A percentile compares a stretch with the other conserved stretches of the same genome.
Conservation (phyloP, 2,113 vertebrate genomes). For the Semnornis frantzii region DNA sequence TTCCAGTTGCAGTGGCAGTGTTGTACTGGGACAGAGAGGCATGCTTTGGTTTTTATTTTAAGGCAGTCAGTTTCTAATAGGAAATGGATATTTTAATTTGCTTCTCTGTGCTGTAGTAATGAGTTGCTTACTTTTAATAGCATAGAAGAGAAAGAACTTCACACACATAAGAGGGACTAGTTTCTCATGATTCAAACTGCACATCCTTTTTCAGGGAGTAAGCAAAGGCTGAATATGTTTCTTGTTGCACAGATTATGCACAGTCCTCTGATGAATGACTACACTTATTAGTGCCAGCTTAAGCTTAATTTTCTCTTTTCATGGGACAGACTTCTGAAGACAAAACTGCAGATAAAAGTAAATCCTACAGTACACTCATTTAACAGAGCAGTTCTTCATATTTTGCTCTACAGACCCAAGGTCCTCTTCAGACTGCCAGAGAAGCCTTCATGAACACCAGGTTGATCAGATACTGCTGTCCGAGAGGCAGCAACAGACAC, state of each 20-base stretch:
- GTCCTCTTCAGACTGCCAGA: background rate
- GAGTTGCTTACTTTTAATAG: background rate
- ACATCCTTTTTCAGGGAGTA: background rate
- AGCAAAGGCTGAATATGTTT: background rate
- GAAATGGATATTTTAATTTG: slow-evolving; percentile 40
- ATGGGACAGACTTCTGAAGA: background rate
- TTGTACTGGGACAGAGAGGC: background rate
- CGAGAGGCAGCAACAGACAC: background rate
- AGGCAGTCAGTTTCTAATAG: slow-evolving; percentile 7
- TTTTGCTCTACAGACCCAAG: background rate
- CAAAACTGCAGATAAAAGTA: background rate
- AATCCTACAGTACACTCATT: background rate
- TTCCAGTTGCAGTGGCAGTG: slow-evolving; percentile 41
- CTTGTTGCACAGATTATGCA: background rate
- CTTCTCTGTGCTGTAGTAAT: background rate
- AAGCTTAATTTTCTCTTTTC: background rate
- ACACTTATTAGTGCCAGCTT: background rate
- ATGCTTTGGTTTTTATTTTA: slow-evolving; percentile 32
- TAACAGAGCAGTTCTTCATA: background rate
- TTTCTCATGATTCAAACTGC: background rate
- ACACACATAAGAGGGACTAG: background rate
- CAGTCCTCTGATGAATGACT: background rate
- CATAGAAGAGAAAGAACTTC: background rate
- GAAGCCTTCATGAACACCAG: background rate
- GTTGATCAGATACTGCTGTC: background rate